Evolutionary conservation across 2,888 invertebrate genomes (phyloP), one percentile per base, ranked within the genome.

Genomic region (Dastarcus helophoroides): DNA sequence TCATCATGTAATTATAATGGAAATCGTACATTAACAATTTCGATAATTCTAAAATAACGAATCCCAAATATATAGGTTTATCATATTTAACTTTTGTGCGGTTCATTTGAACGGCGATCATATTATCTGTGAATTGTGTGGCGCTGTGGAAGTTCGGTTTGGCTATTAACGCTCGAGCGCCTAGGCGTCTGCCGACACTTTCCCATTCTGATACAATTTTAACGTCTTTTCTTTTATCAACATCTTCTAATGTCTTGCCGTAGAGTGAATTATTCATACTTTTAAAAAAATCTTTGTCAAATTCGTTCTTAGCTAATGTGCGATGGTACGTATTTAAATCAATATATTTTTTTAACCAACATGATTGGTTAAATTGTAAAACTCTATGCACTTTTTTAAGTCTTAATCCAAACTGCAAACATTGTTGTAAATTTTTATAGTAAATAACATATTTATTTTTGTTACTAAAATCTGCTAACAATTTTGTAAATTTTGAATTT

Each of bases 11-110:
- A 34, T 52, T 42, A 32, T 55, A 58, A 36, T 52, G 44, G 33
- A 55, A 58, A 22, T 55, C 47, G 31, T 55, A 57, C 41, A 58
- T 47, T 15, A 47, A 34, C 3, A 35, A 31, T 42, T 60, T 61
- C 1, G 44, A 50, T 15, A 58, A 21, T 28, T 60, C 57, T 14
- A 58, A 37, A 24, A 57, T 45, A 9, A 33, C 16, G 29, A 53
- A 41, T 7, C 54, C 56, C 3, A 48, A 37, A 34, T 53, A 57
- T 15, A 60, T 47, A 2, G 53, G 54, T 41, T 51, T 51, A 38
- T 53, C 43, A 23, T 51, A 46, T 12, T 21, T 17, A 6, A 54
- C 33, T 17, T 38, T 30, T 1, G 31, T 32, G 25, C 29, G 27
- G 9, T 33, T 36, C 22, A 42, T 13, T 30, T 39, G 35, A 15